Evolutionary conservation across 2,113 vertebrate genomes (phyloP).

Genomic region (Garra rufa): DNA sequence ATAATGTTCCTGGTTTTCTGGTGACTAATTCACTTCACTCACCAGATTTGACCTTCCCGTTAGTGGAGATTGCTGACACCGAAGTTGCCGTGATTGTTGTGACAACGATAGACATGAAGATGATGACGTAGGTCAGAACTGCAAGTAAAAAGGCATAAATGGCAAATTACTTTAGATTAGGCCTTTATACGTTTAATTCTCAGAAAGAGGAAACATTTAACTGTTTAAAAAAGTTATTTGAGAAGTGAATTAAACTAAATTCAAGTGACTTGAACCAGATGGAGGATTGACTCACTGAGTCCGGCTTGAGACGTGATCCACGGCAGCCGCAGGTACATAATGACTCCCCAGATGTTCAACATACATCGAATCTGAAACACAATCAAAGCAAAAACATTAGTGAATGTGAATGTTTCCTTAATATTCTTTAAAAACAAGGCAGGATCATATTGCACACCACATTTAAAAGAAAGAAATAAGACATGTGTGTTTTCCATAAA

Average conservation of each 20-base stretch:
- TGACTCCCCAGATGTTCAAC: slow-evolving; percentile 78
- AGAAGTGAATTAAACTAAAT: neutral
- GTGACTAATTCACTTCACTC: slow-evolving; percentile 9
- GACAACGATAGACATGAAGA: slow-evolving; percentile 72
- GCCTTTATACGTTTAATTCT: neutral
- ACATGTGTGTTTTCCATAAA: neutral
- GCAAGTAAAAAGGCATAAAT: neutral
- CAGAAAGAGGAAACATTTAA: neutral
- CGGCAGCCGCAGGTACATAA: slow-evolving; percentile 75
- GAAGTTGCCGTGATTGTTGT: slow-evolving; percentile 75
- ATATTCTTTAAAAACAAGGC: neutral
- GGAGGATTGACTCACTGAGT: slow-evolving; percentile 66
- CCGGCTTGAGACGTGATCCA: slow-evolving; percentile 78
- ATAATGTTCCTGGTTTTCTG: neutral
- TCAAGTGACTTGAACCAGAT: neutral
- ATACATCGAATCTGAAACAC: slow-evolving; percentile 73
- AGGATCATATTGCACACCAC: neutral
- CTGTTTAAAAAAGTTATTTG: neutral
- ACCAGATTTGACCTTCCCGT: slow-evolving; percentile 78
- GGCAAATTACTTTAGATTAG: neutral
- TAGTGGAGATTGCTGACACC: slow-evolving; percentile 79
- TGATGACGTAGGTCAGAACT: slow-evolving; percentile 79
- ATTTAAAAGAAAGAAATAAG: neutral
- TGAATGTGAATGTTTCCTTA: neutral
- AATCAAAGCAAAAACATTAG: neutral